A percentile compares a stretch with the other conserved stretches of the same genome.
These are phyloP conservation scores for Tachina lurida DNA, from an alignment of 2,888 invertebrate genomes.

Conservation along the genomic window DNA sequence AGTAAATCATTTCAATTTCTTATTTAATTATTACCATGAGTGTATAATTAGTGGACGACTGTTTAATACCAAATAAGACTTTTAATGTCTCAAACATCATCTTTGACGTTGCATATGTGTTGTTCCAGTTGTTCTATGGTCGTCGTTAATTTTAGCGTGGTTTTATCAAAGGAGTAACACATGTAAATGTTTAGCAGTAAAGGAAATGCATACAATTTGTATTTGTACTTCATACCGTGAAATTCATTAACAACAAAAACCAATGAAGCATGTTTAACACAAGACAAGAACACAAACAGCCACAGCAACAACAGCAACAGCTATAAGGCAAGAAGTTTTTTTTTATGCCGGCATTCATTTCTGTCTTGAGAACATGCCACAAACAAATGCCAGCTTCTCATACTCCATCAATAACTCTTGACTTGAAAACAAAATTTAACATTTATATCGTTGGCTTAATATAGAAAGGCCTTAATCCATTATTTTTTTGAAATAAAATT, in stretches of 20 bases:
- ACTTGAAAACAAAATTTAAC: conserved; percentile 21
- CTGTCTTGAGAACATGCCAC: conserved; percentile 42
- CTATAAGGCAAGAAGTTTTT: too few relatives aligned
- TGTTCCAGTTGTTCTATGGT: conserved; percentile 6
- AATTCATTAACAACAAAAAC: conserved; percentile 59
- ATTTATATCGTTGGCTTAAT: background rate
- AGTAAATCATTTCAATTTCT: background rate
- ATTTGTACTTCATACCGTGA: conserved; percentile 56
- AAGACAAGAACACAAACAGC: conserved; percentile 49
- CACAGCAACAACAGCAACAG: conserved; percentile 3
- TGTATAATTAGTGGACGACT: conserved; percentile 27
- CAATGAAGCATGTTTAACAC: conserved; percentile 64
- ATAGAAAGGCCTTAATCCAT: too few relatives aligned
- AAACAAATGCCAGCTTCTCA: conserved; percentile 38
- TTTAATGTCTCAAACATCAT: conserved; percentile 25
- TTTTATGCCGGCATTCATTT: conserved; percentile 33
- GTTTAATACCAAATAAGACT: conserved; percentile 20
- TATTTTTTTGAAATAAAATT: too few relatives aligned
- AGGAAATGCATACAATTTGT: conserved; percentile 65
- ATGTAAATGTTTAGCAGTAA: conserved; percentile 65
- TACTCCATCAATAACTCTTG: conserved; percentile 25
- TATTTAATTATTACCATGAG: background rate
- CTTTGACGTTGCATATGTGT: conserved; percentile 10
- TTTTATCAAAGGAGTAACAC: conserved; percentile 52
- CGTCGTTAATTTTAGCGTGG: conserved; percentile 41